phyloP scores from a whole-genome alignment of 1,140 invertebrate species.

The Piezodorus guildinii region DNA sequence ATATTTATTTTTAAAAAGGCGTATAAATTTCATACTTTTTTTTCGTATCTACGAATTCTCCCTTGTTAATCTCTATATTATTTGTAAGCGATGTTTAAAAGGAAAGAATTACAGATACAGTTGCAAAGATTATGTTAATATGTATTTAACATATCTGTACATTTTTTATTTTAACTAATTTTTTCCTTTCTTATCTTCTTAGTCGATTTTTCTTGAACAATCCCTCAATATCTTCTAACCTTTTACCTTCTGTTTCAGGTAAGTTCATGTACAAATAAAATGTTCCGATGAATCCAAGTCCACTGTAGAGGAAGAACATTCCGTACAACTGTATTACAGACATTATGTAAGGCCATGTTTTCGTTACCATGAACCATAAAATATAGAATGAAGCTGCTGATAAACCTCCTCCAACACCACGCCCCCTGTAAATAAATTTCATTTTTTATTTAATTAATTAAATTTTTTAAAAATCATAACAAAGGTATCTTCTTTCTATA shows the following conservation, averaged over 20 bases:
- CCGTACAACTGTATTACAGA: constrained; percentile 23
- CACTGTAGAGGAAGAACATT: constrained; percentile 27
- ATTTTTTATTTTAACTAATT: not conserved
- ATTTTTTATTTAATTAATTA: constrained; percentile 17
- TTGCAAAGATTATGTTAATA: too few species aligned
- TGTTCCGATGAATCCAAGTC: constrained; percentile 23
- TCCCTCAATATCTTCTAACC: constrained; percentile 27
- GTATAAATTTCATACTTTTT: too few species aligned
- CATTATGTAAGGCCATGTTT: constrained; percentile 27
- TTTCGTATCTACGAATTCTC: too few species aligned
- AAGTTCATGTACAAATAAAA: constrained; percentile 27
- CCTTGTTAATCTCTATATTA: too few species aligned
- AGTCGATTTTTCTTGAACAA: constrained; percentile 21
- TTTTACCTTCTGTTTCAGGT: constrained; percentile 30
- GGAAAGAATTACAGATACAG: too few species aligned
- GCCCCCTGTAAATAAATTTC: constrained; percentile 24
- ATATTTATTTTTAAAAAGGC: too few species aligned
- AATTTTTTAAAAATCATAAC: constrained; percentile 6
- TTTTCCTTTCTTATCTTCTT: not conserved
- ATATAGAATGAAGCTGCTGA: constrained; percentile 28
- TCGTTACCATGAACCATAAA: constrained; percentile 25
- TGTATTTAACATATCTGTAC: too few species aligned
- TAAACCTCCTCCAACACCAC: constrained; percentile 28
- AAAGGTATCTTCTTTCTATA: too few species aligned
- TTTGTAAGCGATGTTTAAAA: too few species aligned